These are phyloP conservation scores for Laspeyria flexula DNA, from an alignment of 2,888 invertebrate genomes.

Conservation along the genomic window DNA sequence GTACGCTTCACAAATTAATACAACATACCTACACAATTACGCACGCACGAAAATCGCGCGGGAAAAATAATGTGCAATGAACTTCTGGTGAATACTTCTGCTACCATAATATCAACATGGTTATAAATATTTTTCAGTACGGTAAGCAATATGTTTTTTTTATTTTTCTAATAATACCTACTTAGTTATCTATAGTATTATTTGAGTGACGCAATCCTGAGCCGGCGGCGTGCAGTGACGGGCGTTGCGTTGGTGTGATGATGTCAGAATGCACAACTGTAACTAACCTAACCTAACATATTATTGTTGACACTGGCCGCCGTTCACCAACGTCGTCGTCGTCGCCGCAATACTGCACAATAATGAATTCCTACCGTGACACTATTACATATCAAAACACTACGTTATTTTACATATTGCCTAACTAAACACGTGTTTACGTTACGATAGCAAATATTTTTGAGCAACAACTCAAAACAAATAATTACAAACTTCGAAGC, in stretches of 20 bases:
- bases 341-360: constrained; percentile 6
- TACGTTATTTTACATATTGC: not conserved
- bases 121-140: constrained; percentile 1
- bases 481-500: constrained; percentile 33
- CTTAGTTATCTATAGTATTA: constrained; percentile 7
- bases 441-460: not conserved
- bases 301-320: constrained; percentile 26
- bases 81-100: not conserved
- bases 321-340: not conserved
- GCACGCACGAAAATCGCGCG: not conserved
- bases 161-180: constrained; percentile 16
- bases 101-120: not conserved
- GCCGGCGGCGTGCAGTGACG: constrained; percentile 24
- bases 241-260: constrained; percentile 28
- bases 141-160: constrained; percentile 10
- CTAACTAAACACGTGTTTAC: not conserved
- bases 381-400: constrained; percentile 15
- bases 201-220: constrained; percentile 23
- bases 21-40: not conserved
- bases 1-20: too few relatives aligned
- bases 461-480: constrained; percentile 19
- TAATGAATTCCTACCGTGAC: constrained; percentile 18
- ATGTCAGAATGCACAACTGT: constrained; percentile 46
- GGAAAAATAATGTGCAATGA: constrained; percentile 3
- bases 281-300: constrained; percentile 47